Base-by-base conservation (phyloP, 1,140 invertebrate genomes). In the Musca domestica region DNA sequence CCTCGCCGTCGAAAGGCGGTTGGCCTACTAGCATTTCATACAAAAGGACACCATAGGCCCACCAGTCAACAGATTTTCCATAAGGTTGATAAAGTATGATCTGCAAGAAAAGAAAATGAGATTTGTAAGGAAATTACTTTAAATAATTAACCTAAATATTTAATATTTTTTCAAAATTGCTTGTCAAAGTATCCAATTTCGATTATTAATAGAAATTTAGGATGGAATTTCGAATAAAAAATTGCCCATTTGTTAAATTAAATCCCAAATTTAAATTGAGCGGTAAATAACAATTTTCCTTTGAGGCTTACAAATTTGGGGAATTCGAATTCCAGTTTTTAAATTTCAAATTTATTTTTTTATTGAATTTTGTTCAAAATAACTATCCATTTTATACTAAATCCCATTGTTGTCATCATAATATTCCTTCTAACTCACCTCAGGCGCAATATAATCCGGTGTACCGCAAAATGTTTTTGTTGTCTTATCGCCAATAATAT, bases 401-500 rank as follows among this genome's bases (percentile, higher is more conserved):
- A n/a, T n/a, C n/a, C n/a, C n/a, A n/a, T n/a, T 49, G 15, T 49
- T 49, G 15, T 49, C 12, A 49, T 49, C 15, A 49, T 49, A 3
- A 14, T 15, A 12, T 19, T 19, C 48, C 3, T 49, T 3, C 3
- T 49, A 49, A 19, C 48, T 14, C 15, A 94, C 92, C 87, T 98
- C 95, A 5, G 98, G 98, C 25, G 97, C 97, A 76, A 99, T 99
- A 77, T 99, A 99, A 82, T 99, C 97, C 0, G 98, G 98, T 14
- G 98, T 99, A 17, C 98, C 98, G 83, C 98, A 99, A 83, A 99
- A 99, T 48, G 98, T 99, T 84, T 98, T 97, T n/a, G 98, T 99
- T 9, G 94, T 98, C 83, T 94, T 95, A 76, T 96, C 95, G 10
- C 90, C 92, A 20, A 83, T 84, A 56, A 99, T 98, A 2, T 93